Base-by-base conservation (phyloP, 2,113 vertebrate genomes). In the Chaenogobius annularis region DNA sequence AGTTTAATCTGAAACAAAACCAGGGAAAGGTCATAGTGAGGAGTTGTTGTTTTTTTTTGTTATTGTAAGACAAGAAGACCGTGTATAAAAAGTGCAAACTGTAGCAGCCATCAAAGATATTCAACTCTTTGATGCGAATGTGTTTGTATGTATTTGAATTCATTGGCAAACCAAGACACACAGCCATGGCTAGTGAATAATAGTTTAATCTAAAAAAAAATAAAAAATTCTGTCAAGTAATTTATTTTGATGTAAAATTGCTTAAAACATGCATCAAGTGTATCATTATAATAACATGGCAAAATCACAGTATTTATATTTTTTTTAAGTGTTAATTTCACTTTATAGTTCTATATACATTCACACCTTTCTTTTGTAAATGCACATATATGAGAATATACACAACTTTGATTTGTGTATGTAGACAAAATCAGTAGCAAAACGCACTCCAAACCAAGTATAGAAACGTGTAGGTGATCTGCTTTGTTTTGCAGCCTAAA, bases 1-100 rank as follows among this genome's bases (percentile, higher is more conserved):
- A 99, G 91, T 77, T 99, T 99, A 88, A 99, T 99, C 98, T 99
- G 91, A 66, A 83, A 44, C 52, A 48, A 75, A 91, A 84, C 72
- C 31, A 47, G 63, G 65, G 13, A 1, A n/a, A 54, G 35, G 7
- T 11, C 59, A 78, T 74, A 77, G 37, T 74, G 2, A 10, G 8
- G 10, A 50, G 50, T 31, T 31, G 1, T 31, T 31, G 1, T 31
- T 1, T 31, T 31, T 31, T 14, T 12, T 22, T n/a, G 47, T 7
- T 40, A 31, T 31, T 9, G 9, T 10, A 31, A 47, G 43, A 2
- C 66, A 35, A 62, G 15, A 73, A 14, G 62, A 54, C 62, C 12
- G 10, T 46, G 54, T n/a, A 15, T 58, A 22, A 15, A 70, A 5
- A 56, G n/a, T 43, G 58, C 55, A 82, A 75, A 68, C 67, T 52